Base-by-base conservation (phyloP, 1,140 invertebrate genomes). In the Aphidius ervi region DNA sequence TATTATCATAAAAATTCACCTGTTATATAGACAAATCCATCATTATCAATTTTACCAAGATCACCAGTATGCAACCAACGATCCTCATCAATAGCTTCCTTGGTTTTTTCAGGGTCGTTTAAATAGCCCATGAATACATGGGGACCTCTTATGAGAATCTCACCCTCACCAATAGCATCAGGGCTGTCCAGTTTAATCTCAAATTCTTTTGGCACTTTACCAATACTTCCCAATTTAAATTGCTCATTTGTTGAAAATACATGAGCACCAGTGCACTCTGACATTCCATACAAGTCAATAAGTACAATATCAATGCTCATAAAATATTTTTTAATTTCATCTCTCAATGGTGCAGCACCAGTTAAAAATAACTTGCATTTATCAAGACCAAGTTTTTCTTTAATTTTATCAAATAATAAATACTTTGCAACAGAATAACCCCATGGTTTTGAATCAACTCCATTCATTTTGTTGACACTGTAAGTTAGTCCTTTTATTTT, bases 81-180 rank as follows among this genome's bases (percentile, higher is more conserved):
- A 1, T 89, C 85, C 0, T 83, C 78, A 72, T 93, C 89, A 37
- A 94, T 74, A 0, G 87, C 70, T 58, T 88, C 89, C 37, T 74
- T 76, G 0, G 91, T 95, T 77, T 94, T 94, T 8, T 87, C 86
- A 9, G 82, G 82, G 41, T 88, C 84, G 56, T 86, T 82, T 10
- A 95, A 78, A 70, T 97, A 97, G 5, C 94, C 94, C 93, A 95
- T 95, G 70, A 94, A 92, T 6, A 93, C 79, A 67, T 92, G 86
- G 39, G 93, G 82, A 9, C 93, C 92, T 37, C 81, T 74, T 81
- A 93, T 86, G 65, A 86, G 84, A 49, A 94, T 84, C 78, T 95
- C 93, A 5, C 93, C 93, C 65, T 91, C 86, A 0, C 89, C 90
- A 57, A 86, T 85, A 8, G 77, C 74, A 69, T 90, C 85, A 1